Evolutionary conservation across 2,113 vertebrate species (phyloP).

Genomic region (Megalops atlanticus): DNA sequence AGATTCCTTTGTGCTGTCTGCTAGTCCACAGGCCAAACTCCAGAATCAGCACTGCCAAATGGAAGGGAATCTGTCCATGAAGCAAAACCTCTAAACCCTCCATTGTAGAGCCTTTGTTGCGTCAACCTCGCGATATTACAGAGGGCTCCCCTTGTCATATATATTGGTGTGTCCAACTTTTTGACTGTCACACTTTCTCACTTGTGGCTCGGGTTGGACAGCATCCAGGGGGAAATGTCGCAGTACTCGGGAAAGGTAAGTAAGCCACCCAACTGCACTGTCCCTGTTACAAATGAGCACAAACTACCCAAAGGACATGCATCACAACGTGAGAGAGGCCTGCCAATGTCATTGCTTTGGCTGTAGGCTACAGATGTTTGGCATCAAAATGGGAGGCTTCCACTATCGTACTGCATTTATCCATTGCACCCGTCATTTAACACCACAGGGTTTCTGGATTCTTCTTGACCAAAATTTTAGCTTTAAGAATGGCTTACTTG

Average conservation of each 20-base stretch:
- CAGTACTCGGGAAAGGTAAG: constrained; percentile 92
- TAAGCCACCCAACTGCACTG: constrained; percentile 31
- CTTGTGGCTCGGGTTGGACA: constrained; percentile 65
- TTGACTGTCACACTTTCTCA: constrained; percentile 58
- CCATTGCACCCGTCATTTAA: background rate
- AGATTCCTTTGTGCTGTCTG: constrained; percentile 78
- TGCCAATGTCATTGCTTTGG: background rate
- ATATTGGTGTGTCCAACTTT: constrained; percentile 71
- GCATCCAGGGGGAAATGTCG: constrained; percentile 78
- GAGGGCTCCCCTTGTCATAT: constrained; percentile 57
- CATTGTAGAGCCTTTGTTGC: constrained; percentile 66
- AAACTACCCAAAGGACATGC: background rate
- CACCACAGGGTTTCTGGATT: background rate
- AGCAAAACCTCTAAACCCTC: constrained; percentile 71
- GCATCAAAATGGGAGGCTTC: background rate
- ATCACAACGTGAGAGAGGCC: background rate
- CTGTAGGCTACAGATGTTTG: background rate
- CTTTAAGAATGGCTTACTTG: background rate
- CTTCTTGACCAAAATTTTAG: background rate
- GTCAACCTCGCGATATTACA: constrained; percentile 36
- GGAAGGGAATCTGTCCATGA: constrained; percentile 65
- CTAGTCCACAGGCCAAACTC: constrained; percentile 65
- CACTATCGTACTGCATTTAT: background rate
- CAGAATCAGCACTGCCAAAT: constrained; percentile 73
- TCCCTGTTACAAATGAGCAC: background rate